Percentiles rank a stretch among this genome's conserved stretches.
phyloP scores from a whole-genome alignment of 2,113 vertebrate species.

The Setophaga petechia region DNA sequence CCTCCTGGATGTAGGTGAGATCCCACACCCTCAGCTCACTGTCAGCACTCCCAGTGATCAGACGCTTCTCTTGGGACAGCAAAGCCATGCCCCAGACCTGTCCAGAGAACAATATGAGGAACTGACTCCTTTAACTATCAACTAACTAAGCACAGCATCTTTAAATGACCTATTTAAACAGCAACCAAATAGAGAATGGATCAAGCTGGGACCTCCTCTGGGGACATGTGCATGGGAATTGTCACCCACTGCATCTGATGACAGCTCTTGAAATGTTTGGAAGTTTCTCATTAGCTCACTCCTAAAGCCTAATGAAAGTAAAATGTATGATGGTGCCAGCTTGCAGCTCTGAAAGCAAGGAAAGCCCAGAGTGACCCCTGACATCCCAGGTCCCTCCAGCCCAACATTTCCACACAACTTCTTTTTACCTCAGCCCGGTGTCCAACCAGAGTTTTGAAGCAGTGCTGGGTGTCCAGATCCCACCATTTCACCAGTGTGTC shows the following conservation, averaged over 20 bases:
- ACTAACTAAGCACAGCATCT: background rate
- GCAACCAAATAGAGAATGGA: background rate
- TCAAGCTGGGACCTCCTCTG: background rate
- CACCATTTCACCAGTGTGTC: slow-evolving; percentile 97
- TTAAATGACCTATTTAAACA: background rate
- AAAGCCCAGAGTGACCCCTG: background rate
- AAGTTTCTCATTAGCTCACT: background rate
- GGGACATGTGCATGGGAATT: background rate
- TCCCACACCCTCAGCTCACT: slow-evolving; percentile 95
- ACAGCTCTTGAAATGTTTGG: background rate
- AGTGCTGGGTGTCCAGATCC: slow-evolving; percentile 96
- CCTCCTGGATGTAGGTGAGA: slow-evolving; percentile 76
- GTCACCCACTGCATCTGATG: background rate
- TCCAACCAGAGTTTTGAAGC: slow-evolving; percentile 95
- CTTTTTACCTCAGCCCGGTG: slow-evolving; percentile 90
- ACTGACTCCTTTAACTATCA: background rate
- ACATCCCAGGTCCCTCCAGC: background rate
- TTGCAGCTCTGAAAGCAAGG: background rate
- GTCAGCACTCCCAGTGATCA: slow-evolving; percentile 91
- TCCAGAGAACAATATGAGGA: background rate
- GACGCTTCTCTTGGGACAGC: slow-evolving; percentile 82
- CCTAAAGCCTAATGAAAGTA: background rate
- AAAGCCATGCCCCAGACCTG: slow-evolving; percentile 93
- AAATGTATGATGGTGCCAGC: background rate
- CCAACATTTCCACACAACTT: background rate